Evolutionary conservation across 2,888 invertebrate genomes (phyloP), one percentile per base, ranked within the genome.

Genomic region (Leucophenga montana): DNA sequence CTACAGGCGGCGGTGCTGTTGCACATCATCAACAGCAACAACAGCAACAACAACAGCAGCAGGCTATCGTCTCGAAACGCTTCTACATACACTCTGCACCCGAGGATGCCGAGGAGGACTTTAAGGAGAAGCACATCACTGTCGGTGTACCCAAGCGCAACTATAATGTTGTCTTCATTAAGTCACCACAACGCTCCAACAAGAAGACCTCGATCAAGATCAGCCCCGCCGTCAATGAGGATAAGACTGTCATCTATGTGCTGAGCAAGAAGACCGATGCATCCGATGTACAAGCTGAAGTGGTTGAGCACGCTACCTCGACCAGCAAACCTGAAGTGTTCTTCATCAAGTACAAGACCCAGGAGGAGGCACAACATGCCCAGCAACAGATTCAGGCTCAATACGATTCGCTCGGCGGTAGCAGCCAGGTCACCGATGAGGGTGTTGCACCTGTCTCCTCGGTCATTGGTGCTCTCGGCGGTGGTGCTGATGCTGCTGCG

Each of bases 261-360:
- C 81, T 88, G 48, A 86, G 82, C 78, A 88, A 88, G 83, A 89
- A 89, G 77, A 76, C 82, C 68, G 88, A 89, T 59, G 75, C 79
- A 20, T 72, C 84, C 66, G 87, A 88, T 50, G 76, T 88, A 8
- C 82, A 88, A 9, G 85, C 88, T 9, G 84, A 88, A 73, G 84
- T 88, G 3, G 71, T 87, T 53, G 88, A 88, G 68, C 84, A 85
- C 54, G 76, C 85, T 33, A 74, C 83, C n/a, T 79, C 85, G 50
- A 88, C 87, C 68, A 84, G 81, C 77, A 89, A 89, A 74, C 89
- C 89, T 20, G 89, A 89, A 76, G 89, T 89, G 50, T 89, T 88
- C 85, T 89, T 89, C 80, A 88, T 89, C 77, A 89, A 89, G 77
- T 89, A 89, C 80, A 89, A 87, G 83, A 89, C 88, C 61, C 79